Evolutionary conservation across 2,797 vertebrate species (phyloP), one percentile per base, ranked within the genome.

Genomic region (Channallabes apus): DNA sequence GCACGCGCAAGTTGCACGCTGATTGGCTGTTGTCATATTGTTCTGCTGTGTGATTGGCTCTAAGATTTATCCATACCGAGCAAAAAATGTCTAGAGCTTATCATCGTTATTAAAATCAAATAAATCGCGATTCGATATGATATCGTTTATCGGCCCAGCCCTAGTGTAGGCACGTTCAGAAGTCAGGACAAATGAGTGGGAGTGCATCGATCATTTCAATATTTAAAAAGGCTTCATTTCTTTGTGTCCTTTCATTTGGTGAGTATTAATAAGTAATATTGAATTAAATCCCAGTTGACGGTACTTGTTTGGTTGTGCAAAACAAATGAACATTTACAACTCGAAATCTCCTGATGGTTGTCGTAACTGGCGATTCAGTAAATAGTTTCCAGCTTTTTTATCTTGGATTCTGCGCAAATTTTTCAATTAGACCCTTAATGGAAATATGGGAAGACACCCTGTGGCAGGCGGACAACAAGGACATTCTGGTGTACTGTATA

Each of bases 241-340:
- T 71, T 68, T 20, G 22, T 61, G 46, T 22, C 54, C 62, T 71
- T 62, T 80, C 38, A 78, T 87, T 88, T 84, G 58, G 35, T 56
- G 58, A 67, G 87, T 69, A 77, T 90, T 88, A 87, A 77, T 85
- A 75, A 84, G 72, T 89, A 69, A 88, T 87, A 65, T 41, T 32
- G 58, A 56, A 6, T 22, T 84, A 68, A 56, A 83, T 86, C 82
- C 67, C 46, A 9, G 5, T 9, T 65, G 59, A 27, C 22, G 1
- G 2, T 15, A 41, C 77, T 79, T 79, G 22, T 41, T 79, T 79
- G 32, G 58, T 38, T 41, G 77, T 41, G 58, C 20, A 41, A 79
- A 79, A 79, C 59, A 62, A 61, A 78, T 78, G 22, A 61, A 35
- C 5, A 61, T 61, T 24, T 78, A 38, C 56, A 24, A 15, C 11